A percentile compares a stretch with the other conserved stretches of the same genome.
Conservation (phyloP, 2,797 vertebrate species). For the Peromyscus nudipes region DNA sequence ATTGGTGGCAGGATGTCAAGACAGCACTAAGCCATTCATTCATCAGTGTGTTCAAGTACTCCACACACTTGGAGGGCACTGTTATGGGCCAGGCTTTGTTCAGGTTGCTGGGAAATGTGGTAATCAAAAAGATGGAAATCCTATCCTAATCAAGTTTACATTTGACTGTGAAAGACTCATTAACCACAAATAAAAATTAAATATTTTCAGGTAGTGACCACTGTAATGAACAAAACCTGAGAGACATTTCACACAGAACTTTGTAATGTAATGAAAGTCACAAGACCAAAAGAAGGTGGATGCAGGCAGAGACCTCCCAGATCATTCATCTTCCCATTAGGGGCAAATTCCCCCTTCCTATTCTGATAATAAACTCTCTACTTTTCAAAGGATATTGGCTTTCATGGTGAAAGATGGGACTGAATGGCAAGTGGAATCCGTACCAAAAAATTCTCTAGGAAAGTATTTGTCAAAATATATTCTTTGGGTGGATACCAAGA, state of each 20-base stretch:
- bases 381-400: constrained; percentile 11
- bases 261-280: neutral
- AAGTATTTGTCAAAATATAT: constrained; percentile 57
- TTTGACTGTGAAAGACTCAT: neutral
- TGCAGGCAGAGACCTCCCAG: neutral
- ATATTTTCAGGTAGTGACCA: constrained; percentile 24
- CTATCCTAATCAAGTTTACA: neutral
- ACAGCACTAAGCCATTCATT: neutral
- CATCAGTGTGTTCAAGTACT: neutral
- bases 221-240: neutral
- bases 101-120: neutral
- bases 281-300: neutral
- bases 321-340: neutral
- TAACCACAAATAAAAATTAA: neutral
- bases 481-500: neutral
- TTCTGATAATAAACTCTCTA: neutral
- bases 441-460: neutral
- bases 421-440: neutral
- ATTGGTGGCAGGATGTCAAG: neutral
- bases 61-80: neutral
- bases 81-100: neutral
- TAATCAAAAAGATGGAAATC: neutral
- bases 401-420: neutral
- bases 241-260: constrained; percentile 20
- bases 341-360: neutral